Evolutionary conservation across 2,888 invertebrate genomes (phyloP).

Genomic region (Neuroscelio doddi): DNA sequence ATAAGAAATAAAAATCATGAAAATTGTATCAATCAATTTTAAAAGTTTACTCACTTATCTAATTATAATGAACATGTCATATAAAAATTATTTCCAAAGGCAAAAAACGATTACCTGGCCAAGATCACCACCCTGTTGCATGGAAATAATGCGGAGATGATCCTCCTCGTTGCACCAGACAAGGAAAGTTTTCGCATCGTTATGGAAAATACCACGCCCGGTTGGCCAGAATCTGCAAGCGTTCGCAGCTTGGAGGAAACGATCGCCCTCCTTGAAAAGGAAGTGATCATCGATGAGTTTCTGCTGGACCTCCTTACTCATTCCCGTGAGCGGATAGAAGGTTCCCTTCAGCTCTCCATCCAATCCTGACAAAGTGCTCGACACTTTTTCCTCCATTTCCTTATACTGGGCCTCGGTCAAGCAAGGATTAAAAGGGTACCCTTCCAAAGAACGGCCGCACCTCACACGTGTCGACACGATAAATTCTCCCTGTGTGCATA

Average conservation of each 20-base stretch:
- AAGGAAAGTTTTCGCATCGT: conserved; percentile 96
- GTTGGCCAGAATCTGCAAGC: conserved; percentile 98
- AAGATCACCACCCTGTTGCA: conserved; percentile 97
- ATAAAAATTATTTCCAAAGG: not conserved
- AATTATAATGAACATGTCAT: too few species aligned
- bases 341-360: conserved; percentile 94
- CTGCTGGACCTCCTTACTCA: conserved; percentile 96
- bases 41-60: too few species aligned
- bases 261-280: conserved; percentile 97
- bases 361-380: conserved; percentile 85
- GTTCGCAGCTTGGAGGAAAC: conserved; percentile 92
- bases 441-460: conserved; percentile 95
- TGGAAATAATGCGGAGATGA: conserved; percentile 97
- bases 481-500: conserved; percentile 83
- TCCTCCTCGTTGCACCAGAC: conserved; percentile 99
- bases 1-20: too few species aligned
- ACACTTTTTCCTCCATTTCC: conserved; percentile 95
- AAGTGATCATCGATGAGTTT: conserved; percentile 98
- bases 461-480: conserved; percentile 97
- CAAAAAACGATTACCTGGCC: conserved; percentile 73
- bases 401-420: conserved; percentile 97
- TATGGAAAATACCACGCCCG: conserved; percentile 98
- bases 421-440: conserved; percentile 98
- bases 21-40: too few species aligned
- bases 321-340: conserved; percentile 95